Evolutionary conservation across 2,797 vertebrate species (phyloP).

Genomic region (Pseudochromis fuscus): DNA sequence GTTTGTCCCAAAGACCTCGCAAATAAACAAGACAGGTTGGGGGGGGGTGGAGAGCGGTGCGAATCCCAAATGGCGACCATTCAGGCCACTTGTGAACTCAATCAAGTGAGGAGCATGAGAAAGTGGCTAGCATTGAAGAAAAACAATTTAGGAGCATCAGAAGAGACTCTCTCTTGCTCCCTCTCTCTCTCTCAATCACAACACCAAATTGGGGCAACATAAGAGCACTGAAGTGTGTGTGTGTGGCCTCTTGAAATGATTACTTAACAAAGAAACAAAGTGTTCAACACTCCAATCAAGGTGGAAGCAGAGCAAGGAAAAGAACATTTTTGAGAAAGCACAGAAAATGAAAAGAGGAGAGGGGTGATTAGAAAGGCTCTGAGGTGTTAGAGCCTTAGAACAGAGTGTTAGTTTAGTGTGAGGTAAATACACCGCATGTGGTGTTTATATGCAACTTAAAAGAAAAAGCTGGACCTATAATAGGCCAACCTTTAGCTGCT

Average conservation of each 20-base stretch:
- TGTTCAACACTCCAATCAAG: constrained; percentile 72
- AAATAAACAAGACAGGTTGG: constrained; percentile 49
- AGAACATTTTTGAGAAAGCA: constrained; percentile 43
- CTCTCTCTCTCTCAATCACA: constrained; percentile 43
- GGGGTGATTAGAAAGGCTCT: constrained; percentile 13
- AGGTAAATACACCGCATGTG: constrained; percentile 22
- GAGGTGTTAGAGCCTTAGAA: constrained; percentile 7
- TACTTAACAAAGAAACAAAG: constrained; percentile 72
- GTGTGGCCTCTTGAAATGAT: constrained; percentile 66
- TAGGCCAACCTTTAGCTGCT: background rate
- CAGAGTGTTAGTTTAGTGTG: background rate
- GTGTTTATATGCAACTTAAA: constrained; percentile 11
- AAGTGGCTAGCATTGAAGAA: constrained; percentile 64
- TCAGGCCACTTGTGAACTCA: constrained; percentile 77
- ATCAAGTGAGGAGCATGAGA: constrained; percentile 70
- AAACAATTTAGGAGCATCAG: constrained; percentile 74
- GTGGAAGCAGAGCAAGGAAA: constrained; percentile 57
- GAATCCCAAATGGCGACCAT: constrained; percentile 52
- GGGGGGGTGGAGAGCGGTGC: background rate
- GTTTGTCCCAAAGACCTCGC: constrained; percentile 52
- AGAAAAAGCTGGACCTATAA: constrained; percentile 1
- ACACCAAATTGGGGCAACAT: constrained; percentile 69
- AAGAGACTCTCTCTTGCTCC: constrained; percentile 52
- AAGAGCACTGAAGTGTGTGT: constrained; percentile 55
- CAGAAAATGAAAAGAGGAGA: constrained; percentile 49